phyloP scores from a whole-genome alignment of 1,140 invertebrate genomes.

The Anoplolepis gracilipes region DNA sequence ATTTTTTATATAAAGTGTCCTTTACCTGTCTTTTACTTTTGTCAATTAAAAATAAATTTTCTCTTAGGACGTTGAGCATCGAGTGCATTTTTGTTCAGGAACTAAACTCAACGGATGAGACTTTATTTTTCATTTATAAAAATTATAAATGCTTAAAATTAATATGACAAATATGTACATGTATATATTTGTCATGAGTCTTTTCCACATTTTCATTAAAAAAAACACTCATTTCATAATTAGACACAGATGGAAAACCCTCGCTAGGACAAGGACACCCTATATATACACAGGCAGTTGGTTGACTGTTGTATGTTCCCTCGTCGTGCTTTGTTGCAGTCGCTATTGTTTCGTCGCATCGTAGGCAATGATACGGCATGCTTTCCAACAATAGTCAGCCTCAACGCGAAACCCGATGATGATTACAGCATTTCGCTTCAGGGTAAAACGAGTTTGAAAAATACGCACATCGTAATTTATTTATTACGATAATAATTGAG shows the following conservation, averaged over 20 bases:
- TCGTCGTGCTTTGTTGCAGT: conserved; percentile 8
- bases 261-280: neutral
- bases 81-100: neutral
- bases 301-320: neutral
- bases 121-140: neutral
- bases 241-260: neutral
- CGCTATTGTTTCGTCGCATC: conserved; percentile 35
- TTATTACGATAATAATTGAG: neutral
- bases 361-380: conserved; percentile 16
- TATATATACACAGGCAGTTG: neutral
- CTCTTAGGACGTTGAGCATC: neutral
- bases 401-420: neutral
- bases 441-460: neutral
- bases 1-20: neutral
- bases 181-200: neutral
- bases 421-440: neutral
- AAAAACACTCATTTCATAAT: neutral
- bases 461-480: neutral
- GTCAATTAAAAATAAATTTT: neutral
- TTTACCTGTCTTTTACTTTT: neutral
- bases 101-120: neutral
- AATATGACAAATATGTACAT: too few species aligned
- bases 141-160: too few species aligned
- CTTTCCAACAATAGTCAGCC: conserved; percentile 28
- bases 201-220: neutral